These are phyloP conservation scores for Metallyticus violacea DNA, from an alignment of 2,888 invertebrate species.

Conservation along the genomic window DNA sequence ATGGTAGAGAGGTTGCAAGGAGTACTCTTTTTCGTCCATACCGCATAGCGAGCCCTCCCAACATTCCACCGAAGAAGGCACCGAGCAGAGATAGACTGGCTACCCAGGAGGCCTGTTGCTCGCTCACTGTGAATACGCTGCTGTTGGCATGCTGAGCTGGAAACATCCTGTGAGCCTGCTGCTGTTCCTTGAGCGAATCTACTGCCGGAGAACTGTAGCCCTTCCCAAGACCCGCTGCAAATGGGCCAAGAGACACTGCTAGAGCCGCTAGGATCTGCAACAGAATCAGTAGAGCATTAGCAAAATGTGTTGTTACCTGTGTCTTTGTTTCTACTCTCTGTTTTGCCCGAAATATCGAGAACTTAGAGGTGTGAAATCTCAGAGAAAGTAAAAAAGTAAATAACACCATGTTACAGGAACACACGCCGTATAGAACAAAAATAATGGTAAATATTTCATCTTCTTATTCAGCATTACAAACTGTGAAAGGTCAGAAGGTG, in stretches of 20 bases:
- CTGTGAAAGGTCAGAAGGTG: too few relatives aligned
- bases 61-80: conserved; percentile 74
- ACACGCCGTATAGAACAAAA: too few relatives aligned
- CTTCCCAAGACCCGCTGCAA: conserved; percentile 76
- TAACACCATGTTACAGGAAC: too few relatives aligned
- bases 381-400: too few relatives aligned
- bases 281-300: neutral
- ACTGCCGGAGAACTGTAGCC: conserved; percentile 81
- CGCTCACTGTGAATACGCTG: conserved; percentile 40
- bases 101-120: conserved; percentile 79
- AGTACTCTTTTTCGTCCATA: conserved; percentile 69
- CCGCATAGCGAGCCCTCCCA: conserved; percentile 75
- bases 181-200: conserved; percentile 59
- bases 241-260: conserved; percentile 74
- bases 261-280: conserved; percentile 71
- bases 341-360: too few relatives aligned
- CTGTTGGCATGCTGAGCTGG: neutral
- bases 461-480: too few relatives aligned
- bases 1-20: conserved; percentile 69
- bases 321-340: too few relatives aligned
- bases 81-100: conserved; percentile 77
- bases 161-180: conserved; percentile 13
- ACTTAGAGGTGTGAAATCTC: too few relatives aligned
- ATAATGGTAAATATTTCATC: too few relatives aligned
- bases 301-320: neutral